Evolutionary conservation across 1,140 invertebrate species (phyloP), one percentile per base, ranked within the genome.

Genomic region (Ips typographus): DNA sequence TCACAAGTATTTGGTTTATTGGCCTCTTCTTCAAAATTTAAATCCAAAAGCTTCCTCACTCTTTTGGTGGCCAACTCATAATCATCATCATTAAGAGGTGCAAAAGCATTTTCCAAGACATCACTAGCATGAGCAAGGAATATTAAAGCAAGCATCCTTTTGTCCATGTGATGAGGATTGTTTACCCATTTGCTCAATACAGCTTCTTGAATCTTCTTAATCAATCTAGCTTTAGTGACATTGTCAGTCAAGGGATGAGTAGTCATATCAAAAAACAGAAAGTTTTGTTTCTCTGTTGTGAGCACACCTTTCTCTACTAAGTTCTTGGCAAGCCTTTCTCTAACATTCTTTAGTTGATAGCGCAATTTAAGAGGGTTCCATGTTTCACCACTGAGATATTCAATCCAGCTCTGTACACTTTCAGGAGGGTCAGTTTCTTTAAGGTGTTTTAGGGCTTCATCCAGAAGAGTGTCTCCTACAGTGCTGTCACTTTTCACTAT

Each of bases 231-330:
- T 86, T 99, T 99, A n/a, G 95, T 90, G 72, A 91, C 87, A 84
- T 94, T 94, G 82, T 99, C 96, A 61, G 94, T 96, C 49, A 99
- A 85, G 44, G 98, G 98, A 88, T 99, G 98, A 74, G 98, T 99
- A 39, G 98, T 99, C 97, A 99, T 99, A 85, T 99, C 98, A 84
- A 99, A 99, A 36, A 99, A 84, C 72, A 99, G 85, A 83, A 99
- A 99, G 84, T 99, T 99, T 84, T 99, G 98, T 85, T 99, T 99
- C 83, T 99, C 98, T 61, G 98, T 99, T 56, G 97, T 98, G 70
- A 99, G 87, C n/a, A 99, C 96, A 73, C 98, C 98, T 84, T 99
- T 99, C 82, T 99, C 98, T 36, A 99, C 98, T 75, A 99, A 86
- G 85, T 99, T 99, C 82, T 99, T 99, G 6, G 98, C 98, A 77